Evolutionary conservation across 2,113 vertebrate species (phyloP).

Genomic region (Talpa occidentalis): DNA sequence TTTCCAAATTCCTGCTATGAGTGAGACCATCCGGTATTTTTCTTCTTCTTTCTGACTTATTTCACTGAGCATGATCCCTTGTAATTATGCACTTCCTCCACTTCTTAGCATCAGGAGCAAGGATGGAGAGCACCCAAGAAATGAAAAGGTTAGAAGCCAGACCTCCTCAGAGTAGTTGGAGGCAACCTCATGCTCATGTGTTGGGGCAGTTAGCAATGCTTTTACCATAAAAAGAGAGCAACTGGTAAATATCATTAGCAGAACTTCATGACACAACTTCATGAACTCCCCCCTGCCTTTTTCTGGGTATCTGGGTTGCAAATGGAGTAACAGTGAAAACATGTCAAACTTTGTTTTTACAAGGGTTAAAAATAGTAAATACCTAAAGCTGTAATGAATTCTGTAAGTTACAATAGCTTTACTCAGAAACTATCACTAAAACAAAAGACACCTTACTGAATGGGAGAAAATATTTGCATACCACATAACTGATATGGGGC

Average conservation of each 20-base stretch:
- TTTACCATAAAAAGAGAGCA: not conserved
- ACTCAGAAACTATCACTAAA: too few species aligned
- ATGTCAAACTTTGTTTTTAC: not conserved
- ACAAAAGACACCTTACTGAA: too few species aligned
- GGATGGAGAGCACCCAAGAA: not conserved
- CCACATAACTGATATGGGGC: too few species aligned
- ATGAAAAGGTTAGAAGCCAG: not conserved
- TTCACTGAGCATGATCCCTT: too few species aligned
- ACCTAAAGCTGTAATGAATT: not conserved
- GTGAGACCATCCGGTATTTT: too few species aligned
- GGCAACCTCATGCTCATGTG: not conserved
- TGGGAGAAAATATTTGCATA: too few species aligned
- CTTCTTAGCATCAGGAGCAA: not conserved
- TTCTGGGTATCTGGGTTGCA: not conserved
- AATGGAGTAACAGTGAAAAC: slow-evolving; percentile 3
- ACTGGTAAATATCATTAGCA: not conserved
- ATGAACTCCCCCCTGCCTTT: not conserved
- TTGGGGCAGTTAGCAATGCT: not conserved
- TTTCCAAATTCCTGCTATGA: too few species aligned
- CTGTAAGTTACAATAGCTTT: not conserved
- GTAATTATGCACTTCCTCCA: not conserved
- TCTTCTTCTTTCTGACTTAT: too few species aligned
- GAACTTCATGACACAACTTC: not conserved
- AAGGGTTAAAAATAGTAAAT: slow-evolving; percentile 23
- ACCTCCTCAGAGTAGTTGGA: not conserved